Evolutionary conservation across 2,113 vertebrate genomes (phyloP).

Genomic region (Pluvialis apricaria): DNA sequence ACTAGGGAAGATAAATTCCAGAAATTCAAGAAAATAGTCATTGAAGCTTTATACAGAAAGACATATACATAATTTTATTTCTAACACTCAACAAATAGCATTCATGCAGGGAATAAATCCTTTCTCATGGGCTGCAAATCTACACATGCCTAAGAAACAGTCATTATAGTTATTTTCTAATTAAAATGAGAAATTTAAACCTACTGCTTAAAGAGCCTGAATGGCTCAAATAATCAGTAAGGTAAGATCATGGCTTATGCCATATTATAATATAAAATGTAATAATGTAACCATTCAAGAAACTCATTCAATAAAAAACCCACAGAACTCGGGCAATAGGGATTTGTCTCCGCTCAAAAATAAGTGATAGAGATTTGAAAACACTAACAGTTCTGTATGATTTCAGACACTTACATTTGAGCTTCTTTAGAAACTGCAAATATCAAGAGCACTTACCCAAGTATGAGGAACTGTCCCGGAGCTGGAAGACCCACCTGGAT

Average conservation of each 20-base stretch:
- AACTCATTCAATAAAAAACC: background rate
- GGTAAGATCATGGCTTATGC: background rate
- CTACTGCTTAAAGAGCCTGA: background rate
- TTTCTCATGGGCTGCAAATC: background rate
- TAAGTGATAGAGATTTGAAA: background rate
- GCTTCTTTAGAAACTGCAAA: background rate
- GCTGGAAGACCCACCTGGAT: conserved; percentile 92
- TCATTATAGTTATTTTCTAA: background rate
- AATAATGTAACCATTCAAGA: background rate
- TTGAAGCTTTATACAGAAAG: background rate
- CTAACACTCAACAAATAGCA: background rate
- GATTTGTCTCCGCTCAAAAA: background rate
- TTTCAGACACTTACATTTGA: background rate
- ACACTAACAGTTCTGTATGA: background rate
- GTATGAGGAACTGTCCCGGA: conserved; percentile 94
- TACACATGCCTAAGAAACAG: background rate
- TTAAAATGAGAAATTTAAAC: background rate
- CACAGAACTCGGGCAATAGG: background rate
- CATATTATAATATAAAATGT: background rate
- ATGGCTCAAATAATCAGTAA: background rate
- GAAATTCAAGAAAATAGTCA: background rate
- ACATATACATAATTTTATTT: background rate
- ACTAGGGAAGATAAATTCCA: background rate
- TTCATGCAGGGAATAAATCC: background rate
- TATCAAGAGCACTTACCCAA: conserved; percentile 80